phyloP scores from a whole-genome alignment of 2,113 vertebrate species.

The Mustela lutreola region DNA sequence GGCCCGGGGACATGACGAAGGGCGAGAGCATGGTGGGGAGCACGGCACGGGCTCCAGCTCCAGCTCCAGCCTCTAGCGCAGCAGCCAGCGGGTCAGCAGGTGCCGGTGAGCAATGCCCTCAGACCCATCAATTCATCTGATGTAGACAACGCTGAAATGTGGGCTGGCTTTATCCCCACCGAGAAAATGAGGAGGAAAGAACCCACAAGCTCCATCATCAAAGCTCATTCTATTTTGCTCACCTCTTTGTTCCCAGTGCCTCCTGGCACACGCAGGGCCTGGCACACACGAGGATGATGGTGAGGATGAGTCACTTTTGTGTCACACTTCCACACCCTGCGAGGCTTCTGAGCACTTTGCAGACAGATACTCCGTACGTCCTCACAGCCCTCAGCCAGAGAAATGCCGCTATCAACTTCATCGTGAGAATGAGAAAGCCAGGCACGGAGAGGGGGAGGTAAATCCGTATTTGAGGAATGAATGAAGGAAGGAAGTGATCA shows the following conservation, averaged over 20 bases:
- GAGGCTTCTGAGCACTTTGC: background rate
- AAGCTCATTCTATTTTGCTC: background rate
- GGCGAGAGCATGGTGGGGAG: background rate
- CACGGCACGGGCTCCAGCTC: rapidly evolving
- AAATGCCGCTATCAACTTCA: background rate
- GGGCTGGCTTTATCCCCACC: background rate
- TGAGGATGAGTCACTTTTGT: rapidly evolving
- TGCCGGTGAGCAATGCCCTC: background rate
- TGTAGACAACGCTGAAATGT: background rate
- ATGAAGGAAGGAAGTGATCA: background rate
- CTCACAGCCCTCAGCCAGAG: background rate
- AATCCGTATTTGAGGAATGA: background rate
- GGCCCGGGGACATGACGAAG: background rate
- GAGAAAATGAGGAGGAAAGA: background rate
- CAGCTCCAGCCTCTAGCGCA: background rate
- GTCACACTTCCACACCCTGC: background rate
- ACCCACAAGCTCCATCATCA: background rate
- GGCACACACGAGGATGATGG: too few species aligned
- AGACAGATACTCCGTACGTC: too few species aligned
- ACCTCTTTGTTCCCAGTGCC: background rate
- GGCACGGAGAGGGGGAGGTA: background rate
- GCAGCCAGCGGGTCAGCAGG: too few species aligned
- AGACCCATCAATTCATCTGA: background rate
- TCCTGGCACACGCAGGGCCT: background rate
- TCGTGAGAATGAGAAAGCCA: background rate